These are phyloP conservation scores for Cebus imitator DNA, from an alignment of 2,113 vertebrate species.

Conservation along the genomic window DNA sequence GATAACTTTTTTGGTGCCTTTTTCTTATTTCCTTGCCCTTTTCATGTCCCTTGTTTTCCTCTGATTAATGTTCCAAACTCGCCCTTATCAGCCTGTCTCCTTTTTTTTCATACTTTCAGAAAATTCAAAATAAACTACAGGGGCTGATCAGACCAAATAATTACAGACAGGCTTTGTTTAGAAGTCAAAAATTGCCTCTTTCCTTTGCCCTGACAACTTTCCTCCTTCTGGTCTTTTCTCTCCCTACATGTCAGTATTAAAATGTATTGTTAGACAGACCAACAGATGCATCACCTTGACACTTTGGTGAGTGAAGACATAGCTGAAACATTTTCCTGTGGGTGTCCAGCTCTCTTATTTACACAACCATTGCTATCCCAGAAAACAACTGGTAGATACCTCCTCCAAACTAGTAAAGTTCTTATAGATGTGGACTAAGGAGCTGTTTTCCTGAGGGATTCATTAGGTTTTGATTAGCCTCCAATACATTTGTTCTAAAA, in stretches of 20 bases:
- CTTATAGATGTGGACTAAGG: slow-evolving; percentile 35
- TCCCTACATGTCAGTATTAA: slow-evolving; percentile 34
- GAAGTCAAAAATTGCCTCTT: slow-evolving; percentile 38
- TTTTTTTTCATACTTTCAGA: slow-evolving; percentile 25
- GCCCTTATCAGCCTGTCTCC: not conserved
- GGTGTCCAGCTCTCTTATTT: slow-evolving; percentile 39
- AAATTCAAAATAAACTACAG: slow-evolving; percentile 32
- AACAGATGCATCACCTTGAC: slow-evolving; percentile 56
- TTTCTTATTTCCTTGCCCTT: slow-evolving; percentile 60
- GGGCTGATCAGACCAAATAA: slow-evolving; percentile 17
- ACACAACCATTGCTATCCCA: slow-evolving; percentile 13
- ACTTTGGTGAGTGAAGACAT: slow-evolving; percentile 40
- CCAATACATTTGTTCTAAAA: slow-evolving; percentile 30
- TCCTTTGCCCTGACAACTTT: slow-evolving; percentile 4
- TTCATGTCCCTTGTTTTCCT: slow-evolving; percentile 11
- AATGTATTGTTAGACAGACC: slow-evolving; percentile 44
- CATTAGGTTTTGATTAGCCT: slow-evolving; percentile 70
- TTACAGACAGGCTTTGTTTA: slow-evolving; percentile 3
- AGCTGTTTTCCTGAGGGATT: slow-evolving; percentile 46
- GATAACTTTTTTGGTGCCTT: slow-evolving; percentile 15
- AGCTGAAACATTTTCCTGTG: slow-evolving; percentile 26
- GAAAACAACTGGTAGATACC: slow-evolving; percentile 31
- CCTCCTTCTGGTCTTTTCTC: not conserved
- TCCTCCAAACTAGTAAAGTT: not conserved
- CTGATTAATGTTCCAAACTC: slow-evolving; percentile 44